Percentiles rank a stretch among this genome's conserved stretches.
phyloP scores from a whole-genome alignment of 1,140 invertebrate genomes.

The Penaeus indicus region DNA sequence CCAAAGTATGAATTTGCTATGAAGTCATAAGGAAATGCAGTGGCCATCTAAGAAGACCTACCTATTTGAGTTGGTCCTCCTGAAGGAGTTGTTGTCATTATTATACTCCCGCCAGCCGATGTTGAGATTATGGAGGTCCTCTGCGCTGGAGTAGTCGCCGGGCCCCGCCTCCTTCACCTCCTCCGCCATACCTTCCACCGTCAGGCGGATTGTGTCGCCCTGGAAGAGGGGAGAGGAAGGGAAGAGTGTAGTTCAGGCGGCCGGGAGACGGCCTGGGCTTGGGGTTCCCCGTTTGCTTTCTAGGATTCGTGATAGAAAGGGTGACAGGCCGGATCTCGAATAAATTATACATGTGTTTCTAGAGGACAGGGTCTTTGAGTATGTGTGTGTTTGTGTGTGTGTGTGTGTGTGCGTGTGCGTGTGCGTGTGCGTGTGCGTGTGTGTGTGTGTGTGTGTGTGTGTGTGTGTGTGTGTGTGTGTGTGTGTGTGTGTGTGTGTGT shows the following conservation, averaged over 20 bases:
- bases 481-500: too few species aligned
- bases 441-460: too few species aligned
- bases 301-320: background rate
- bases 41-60: background rate
- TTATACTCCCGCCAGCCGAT: slow-evolving; percentile 60
- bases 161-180: slow-evolving; percentile 50
- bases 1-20: background rate
- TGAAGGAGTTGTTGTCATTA: slow-evolving; percentile 54
- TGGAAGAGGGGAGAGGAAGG: background rate
- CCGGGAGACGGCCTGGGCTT: background rate
- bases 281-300: background rate
- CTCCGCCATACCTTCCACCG: slow-evolving; percentile 61
- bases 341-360: too few species aligned
- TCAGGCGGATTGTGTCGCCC: slow-evolving; percentile 64
- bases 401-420: too few species aligned
- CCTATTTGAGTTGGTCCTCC: slow-evolving; percentile 54
- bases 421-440: too few species aligned
- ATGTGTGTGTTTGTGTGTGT: too few species aligned
- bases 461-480: too few species aligned
- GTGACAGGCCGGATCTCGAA: too few species aligned
- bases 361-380: too few species aligned
- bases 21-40: too few species aligned
- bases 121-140: slow-evolving; percentile 63
- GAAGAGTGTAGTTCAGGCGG: background rate
- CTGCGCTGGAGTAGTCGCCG: slow-evolving; percentile 64